Conservation (phyloP, 2,113 vertebrate genomes). For the Lutjanus erythropterus region DNA sequence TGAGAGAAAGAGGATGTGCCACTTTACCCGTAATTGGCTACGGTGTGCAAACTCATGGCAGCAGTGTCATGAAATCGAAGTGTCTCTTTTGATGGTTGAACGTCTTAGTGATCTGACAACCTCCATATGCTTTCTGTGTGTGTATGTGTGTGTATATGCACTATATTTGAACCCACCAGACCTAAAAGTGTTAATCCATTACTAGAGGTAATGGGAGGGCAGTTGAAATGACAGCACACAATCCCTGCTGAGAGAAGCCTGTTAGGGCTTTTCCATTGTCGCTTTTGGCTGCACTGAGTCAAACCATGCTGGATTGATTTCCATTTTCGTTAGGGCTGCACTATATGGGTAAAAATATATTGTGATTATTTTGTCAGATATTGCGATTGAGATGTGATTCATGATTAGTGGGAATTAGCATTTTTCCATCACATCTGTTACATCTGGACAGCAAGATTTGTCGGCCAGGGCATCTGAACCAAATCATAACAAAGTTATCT, state of each 20-base stretch:
- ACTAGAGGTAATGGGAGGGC: conserved; percentile 7
- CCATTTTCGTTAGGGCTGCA: too few relatives aligned
- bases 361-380: too few relatives aligned
- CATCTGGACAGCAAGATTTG: too few relatives aligned
- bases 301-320: too few relatives aligned
- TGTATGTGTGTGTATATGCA: conserved; percentile 2
- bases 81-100: conserved; percentile 21
- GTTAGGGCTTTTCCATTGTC: too few relatives aligned
- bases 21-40: conserved; percentile 63
- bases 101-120: conserved; percentile 10
- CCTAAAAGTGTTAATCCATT: conserved; percentile 55
- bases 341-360: too few relatives aligned
- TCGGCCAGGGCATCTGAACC: too few relatives aligned
- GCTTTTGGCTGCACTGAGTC: too few relatives aligned
- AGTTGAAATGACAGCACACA: conserved; percentile 21
- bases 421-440: too few relatives aligned
- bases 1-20: conserved; percentile 43
- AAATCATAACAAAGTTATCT: too few relatives aligned
- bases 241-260: neutral
- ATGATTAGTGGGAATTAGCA: too few relatives aligned
- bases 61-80: conserved; percentile 38
- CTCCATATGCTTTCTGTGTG: conserved; percentile 9
- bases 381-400: too few relatives aligned
- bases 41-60: conserved; percentile 38
- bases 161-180: conserved; percentile 17